Conservation (phyloP, 2,113 vertebrate genomes). For the Laterallus jamaicensis region DNA sequence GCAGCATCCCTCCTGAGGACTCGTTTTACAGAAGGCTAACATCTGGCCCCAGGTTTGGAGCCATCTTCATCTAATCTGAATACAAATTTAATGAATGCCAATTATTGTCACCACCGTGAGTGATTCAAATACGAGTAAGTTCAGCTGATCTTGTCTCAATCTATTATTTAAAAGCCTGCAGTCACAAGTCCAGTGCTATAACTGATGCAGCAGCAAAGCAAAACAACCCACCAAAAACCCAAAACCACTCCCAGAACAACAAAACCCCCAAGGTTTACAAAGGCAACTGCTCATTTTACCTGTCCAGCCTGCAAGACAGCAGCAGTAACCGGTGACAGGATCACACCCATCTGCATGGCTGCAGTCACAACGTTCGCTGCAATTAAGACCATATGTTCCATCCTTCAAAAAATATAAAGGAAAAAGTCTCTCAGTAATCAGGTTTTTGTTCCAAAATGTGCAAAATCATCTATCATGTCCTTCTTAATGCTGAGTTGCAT, state of each 20-base stretch:
- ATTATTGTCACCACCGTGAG: neutral
- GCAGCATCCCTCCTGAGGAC: conserved; percentile 21
- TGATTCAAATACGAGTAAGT: neutral
- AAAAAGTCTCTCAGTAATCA: conserved; percentile 43
- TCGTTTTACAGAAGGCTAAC: conserved; percentile 25
- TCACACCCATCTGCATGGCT: conserved; percentile 93
- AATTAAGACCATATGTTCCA: conserved; percentile 91
- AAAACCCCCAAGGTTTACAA: neutral
- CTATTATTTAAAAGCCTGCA: neutral
- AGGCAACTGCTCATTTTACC: conserved; percentile 73
- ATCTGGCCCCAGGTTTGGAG: conserved; percentile 48
- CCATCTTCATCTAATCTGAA: conserved; percentile 49
- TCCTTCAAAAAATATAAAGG: conserved; percentile 78
- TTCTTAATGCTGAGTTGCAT: conserved; percentile 25
- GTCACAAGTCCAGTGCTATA: neutral
- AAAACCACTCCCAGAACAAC: rapidly evolving
- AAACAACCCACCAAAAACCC: neutral
- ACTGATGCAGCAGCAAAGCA: neutral
- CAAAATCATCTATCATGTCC: conserved; percentile 35
- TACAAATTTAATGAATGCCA: conserved; percentile 62
- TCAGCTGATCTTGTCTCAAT: conserved; percentile 25
- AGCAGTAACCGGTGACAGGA: conserved; percentile 90
- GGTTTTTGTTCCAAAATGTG: conserved; percentile 1
- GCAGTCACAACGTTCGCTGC: conserved; percentile 91
- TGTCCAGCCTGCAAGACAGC: conserved; percentile 95